These are phyloP conservation scores for Periophthalmus magnuspinnatus DNA, from an alignment of 2,797 vertebrate genomes.

Conservation along the genomic window DNA sequence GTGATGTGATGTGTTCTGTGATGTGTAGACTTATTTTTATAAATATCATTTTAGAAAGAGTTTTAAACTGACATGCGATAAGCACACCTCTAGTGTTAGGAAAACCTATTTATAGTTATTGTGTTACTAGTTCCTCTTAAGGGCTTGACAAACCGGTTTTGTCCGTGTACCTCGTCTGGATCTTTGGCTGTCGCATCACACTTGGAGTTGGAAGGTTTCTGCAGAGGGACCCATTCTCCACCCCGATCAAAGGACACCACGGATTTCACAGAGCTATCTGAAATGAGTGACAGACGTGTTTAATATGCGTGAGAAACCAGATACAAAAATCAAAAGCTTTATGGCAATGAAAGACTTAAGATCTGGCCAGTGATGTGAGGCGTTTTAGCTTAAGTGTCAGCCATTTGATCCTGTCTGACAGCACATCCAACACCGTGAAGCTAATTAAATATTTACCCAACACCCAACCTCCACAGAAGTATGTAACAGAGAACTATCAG, in stretches of 20 bases:
- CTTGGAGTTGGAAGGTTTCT: conserved; percentile 84
- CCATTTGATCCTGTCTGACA: conserved; percentile 29
- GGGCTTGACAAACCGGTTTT: neutral
- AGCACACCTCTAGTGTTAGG: neutral
- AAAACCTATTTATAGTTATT: neutral
- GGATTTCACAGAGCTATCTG: conserved; percentile 89
- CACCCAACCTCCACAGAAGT: conserved; percentile 25
- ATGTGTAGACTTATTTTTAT: no score
- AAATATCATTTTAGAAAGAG: no score
- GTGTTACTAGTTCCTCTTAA: neutral
- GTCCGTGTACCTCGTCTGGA: conserved; percentile 79
- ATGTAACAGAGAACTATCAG: conserved; percentile 47
- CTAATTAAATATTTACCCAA: conserved; percentile 67
- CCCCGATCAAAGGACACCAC: conserved; percentile 93
- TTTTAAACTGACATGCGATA: neutral
- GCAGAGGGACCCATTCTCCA: conserved; percentile 88
- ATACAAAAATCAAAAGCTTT: neutral
- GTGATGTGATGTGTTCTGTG: neutral
- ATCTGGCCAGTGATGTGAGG: conserved; percentile 21
- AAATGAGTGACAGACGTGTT: conserved; percentile 16
- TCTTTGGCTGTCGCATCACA: conserved; percentile 87
- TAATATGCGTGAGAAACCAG: neutral
- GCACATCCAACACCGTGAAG: conserved; percentile 46
- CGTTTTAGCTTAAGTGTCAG: conserved; percentile 36
- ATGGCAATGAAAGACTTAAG: conserved; percentile 3